Conservation (phyloP, 2,113 vertebrate genomes). For the Phasianus colchicus region DNA sequence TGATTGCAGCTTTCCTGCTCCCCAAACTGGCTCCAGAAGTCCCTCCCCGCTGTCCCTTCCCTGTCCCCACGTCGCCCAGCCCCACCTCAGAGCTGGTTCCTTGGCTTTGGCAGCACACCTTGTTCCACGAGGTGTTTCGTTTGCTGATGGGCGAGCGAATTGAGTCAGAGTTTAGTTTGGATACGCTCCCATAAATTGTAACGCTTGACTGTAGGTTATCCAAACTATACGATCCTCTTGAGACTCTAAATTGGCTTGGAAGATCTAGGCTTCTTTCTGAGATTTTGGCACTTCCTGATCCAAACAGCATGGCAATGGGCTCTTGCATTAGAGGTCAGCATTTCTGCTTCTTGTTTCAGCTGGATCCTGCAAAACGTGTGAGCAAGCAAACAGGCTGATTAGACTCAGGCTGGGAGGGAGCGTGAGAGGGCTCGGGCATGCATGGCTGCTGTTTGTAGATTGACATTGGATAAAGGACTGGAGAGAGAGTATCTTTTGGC, state of each 20-base stretch:
- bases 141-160: constrained; percentile 45
- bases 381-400: neutral
- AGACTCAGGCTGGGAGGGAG: neutral
- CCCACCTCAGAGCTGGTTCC: neutral
- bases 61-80: neutral
- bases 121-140: constrained; percentile 47
- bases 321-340: neutral
- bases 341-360: neutral
- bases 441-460: neutral
- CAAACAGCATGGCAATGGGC: neutral
- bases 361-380: neutral
- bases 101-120: constrained; percentile 60
- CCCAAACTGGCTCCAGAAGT: neutral
- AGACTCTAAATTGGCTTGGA: constrained; percentile 35
- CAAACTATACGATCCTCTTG: constrained; percentile 33
- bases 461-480: neutral
- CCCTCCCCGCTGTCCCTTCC: neutral
- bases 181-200: constrained; percentile 49
- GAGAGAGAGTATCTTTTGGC: neutral
- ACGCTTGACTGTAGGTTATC: constrained; percentile 52
- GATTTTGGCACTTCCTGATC: constrained; percentile 32
- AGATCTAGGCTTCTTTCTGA: constrained; percentile 14
- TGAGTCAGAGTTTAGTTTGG: constrained; percentile 48
- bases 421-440: neutral
- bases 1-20: neutral